Evolutionary conservation across 1,140 invertebrate species (phyloP).

Genomic region (Platyura marginata): DNA sequence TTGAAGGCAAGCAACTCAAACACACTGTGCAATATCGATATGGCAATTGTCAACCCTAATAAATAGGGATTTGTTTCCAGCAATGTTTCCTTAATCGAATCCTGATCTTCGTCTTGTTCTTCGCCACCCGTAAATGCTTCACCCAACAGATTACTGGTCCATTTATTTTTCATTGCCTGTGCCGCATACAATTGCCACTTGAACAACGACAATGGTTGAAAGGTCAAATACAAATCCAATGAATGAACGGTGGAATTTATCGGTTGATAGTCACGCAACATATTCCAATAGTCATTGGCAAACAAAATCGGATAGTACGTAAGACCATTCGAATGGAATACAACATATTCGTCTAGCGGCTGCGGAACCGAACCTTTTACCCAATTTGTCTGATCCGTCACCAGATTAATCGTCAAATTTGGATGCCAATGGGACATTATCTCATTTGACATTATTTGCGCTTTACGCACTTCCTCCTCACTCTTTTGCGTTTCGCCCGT

Average conservation of each 20-base stretch:
- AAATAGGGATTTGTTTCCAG: conserved; percentile 95
- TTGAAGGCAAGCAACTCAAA: conserved; percentile 99
- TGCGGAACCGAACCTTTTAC: conserved; percentile 69
- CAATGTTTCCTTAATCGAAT: conserved; percentile 91
- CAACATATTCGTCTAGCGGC: conserved; percentile 83
- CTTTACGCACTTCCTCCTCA: conserved; percentile 57
- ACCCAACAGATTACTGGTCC: conserved; percentile 30
- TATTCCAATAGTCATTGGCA: conserved; percentile 97
- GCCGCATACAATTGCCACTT: conserved; percentile 97
- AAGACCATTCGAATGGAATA: conserved; percentile 65
- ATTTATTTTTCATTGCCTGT: conserved; percentile 75
- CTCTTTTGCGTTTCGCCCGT: conserved; percentile 76
- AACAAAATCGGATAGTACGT: conserved; percentile 91
- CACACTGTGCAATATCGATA: conserved; percentile 91
- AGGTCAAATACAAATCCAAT: conserved; percentile 62
- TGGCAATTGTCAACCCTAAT: conserved; percentile 73
- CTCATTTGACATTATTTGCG: conserved; percentile 64
- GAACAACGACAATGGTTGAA: conserved; percentile 83
- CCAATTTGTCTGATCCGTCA: conserved; percentile 92
- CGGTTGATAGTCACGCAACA: conserved; percentile 87
- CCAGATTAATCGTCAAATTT: conserved; percentile 89
- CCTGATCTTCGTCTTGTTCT: conserved; percentile 84
- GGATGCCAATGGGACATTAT: conserved; percentile 98
- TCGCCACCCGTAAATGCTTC: conserved; percentile 22
- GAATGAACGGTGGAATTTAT: conserved; percentile 71